phyloP scores from a whole-genome alignment of 2,888 invertebrate species.

The Parascotia fuliginaria region DNA sequence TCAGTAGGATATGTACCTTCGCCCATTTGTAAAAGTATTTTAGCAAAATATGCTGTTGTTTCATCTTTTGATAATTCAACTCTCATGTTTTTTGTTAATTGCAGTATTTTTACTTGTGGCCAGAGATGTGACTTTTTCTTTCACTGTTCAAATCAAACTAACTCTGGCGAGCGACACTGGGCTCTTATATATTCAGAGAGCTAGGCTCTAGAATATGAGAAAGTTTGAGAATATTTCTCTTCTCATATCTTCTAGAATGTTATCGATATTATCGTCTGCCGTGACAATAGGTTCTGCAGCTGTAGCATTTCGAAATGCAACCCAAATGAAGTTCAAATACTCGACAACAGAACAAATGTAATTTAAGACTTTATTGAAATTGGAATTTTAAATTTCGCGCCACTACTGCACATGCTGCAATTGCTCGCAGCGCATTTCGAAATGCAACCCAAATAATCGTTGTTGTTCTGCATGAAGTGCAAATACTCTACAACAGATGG shows the following conservation, averaged over 20 bases:
- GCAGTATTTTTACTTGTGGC: too few relatives aligned
- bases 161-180: not conserved
- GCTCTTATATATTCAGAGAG: not conserved
- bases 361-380: not conserved
- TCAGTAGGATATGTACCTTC: not conserved
- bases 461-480: conserved; percentile 2
- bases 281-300: not conserved
- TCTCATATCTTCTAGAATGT: not conserved
- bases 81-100: too few relatives aligned
- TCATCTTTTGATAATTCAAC: not conserved
- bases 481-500: conserved; percentile 1
- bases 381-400: not conserved
- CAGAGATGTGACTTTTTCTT: too few relatives aligned
- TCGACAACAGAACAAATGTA: not conserved
- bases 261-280: not conserved
- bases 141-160: not conserved
- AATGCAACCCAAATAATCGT: conserved; percentile 5
- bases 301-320: too few relatives aligned
- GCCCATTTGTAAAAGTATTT: not conserved
- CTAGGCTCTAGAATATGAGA: not conserved
- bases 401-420: not conserved
- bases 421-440: conserved; percentile 3
- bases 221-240: not conserved
- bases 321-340: too few relatives aligned
- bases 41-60: not conserved